These are phyloP conservation scores for Antedon mediterranea DNA, from an alignment of 53 echinoderm and acorn worm species.

Conservation along the genomic window DNA sequence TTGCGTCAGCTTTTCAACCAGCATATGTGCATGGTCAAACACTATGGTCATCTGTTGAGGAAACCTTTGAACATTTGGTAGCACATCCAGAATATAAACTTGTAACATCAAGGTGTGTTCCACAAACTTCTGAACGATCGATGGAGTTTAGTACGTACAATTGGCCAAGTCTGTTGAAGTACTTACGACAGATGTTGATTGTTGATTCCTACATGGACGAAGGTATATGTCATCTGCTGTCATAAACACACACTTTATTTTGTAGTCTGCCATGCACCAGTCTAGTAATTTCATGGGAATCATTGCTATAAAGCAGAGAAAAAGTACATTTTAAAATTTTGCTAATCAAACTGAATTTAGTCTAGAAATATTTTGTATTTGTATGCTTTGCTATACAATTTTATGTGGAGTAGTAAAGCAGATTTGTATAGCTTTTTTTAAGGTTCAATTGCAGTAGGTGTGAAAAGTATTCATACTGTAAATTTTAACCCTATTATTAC, in stretches of 20 bases:
- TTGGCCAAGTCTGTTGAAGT: slow-evolving; percentile 66
- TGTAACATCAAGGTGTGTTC: slow-evolving; percentile 60
- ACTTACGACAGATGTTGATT: slow-evolving; percentile 80
- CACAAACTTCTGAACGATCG: slow-evolving; percentile 61
- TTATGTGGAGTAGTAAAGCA: too few relatives aligned
- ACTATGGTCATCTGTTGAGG: slow-evolving; percentile 22
- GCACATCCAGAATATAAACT: slow-evolving; percentile 92
- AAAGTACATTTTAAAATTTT: too few relatives aligned
- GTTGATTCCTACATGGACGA: slow-evolving; percentile 64
- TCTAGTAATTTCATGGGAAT: too few relatives aligned
- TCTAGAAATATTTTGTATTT: too few relatives aligned
- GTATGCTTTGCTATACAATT: too few relatives aligned
- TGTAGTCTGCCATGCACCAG: too few relatives aligned
- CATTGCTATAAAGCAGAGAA: too few relatives aligned
- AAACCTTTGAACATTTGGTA: slow-evolving; percentile 51
- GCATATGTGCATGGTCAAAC: neutral
- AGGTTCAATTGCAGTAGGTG: too few relatives aligned
- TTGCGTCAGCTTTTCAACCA: slow-evolving; percentile 38
- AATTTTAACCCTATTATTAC: neutral
- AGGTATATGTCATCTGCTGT: too few relatives aligned
- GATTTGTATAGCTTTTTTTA: too few relatives aligned
- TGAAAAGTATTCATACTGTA: neutral
- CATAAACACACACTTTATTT: too few relatives aligned
- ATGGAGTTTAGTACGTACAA: slow-evolving; percentile 78
- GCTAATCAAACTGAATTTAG: too few relatives aligned